Base-by-base conservation (phyloP, 1,140 invertebrate species). In the Phenacoccus solenopsis region DNA sequence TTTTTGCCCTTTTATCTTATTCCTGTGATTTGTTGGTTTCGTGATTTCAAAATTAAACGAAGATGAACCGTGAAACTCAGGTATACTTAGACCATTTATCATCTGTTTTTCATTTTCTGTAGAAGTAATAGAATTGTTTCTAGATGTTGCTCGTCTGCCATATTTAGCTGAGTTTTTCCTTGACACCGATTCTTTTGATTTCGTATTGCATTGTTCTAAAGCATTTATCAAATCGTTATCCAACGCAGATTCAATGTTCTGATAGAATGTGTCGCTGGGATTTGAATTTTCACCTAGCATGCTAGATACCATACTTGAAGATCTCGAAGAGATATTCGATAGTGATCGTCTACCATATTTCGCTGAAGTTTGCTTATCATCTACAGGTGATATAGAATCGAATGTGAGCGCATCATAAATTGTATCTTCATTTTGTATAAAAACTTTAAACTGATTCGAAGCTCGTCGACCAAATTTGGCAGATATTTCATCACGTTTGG, bases 321-420 rank as follows among this genome's bases (percentile, higher is more conserved):
- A 30, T 25, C 22, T 9, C 30, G 22, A 25, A 7, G 68, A 9
- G 20, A 70, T 56, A 70, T 67, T 61, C 59, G 68, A 13, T 22
- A 57, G 28, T 24, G 72, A 69, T 49, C 72, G 64, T 24, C 72
- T 64, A 7, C 72, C 72, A 68, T 70, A 72, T 16, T 69, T 69
- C 1, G 72, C 72, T 10, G 72, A 72, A 27, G 61, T 72, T 57
- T n/a, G 5, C 16, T 49, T 49, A n/a, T 2, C 16, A 10, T 10
- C 38, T n/a, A n/a, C n/a, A n/a, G n/a, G n/a, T n/a, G n/a, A n/a
- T n/a, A n/a, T n/a, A n/a, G n/a, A n/a, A n/a, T n/a, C 38, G 16
- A 49, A 13, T 13, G 5, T 13, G 30, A 32, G 30, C 30, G 30
- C 13, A 49, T 2, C 38, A n/a, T 49, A 49, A 49, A 49, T 49